Evolutionary conservation across 2,113 vertebrate genomes (phyloP), one percentile per base, ranked within the genome.

Genomic region (Hoplias malabaricus): DNA sequence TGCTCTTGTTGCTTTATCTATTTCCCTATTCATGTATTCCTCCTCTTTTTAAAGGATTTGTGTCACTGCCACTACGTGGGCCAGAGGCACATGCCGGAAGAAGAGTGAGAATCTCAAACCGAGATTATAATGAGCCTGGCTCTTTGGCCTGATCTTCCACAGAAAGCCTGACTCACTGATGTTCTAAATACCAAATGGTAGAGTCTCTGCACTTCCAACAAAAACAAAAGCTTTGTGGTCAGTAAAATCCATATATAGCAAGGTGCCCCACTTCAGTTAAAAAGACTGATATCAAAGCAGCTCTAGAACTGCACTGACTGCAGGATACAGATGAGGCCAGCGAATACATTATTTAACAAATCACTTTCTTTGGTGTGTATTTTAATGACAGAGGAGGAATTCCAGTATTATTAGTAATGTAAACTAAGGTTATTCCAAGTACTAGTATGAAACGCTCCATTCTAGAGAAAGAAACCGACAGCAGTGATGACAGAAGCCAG

Each of bases 1-100:
- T 80, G 79, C 68, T 73, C 56, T 72, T 66, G 57, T 77, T 72
- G 56, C 69, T 81, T 79, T 73, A 53, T 61, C 78, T 84, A 62
- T 76, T 73, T 84, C 69, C 29, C 68, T 79, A 83, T 83, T 81
- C 66, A 81, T 78, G 27, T 67, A 76, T 81, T 84, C 68, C 81
- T 77, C 56, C 54, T 71, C n/a, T 77, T 80, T 83, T 80, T 69
- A 36, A 72, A 69, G 69, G 68, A 70, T 80, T 79, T 83, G 56
- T 83, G 73, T 77, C 82, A 80, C 73, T 77, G 57, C 36, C 68
- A 74, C 73, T 77, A 25, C 68, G n/a, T 75, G 62, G 69, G 73
- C 43, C 73, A 73, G 48, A 73, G 73, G 27, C 76, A 76, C 34
- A 63, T 31, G 57, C 67, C 67, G 65, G 62, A 80, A 34, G 68